Percentiles rank a stretch among this genome's conserved stretches.
Evolutionary conservation across 2,888 invertebrate species (phyloP).

Genomic region (Drosophila putrida): DNA sequence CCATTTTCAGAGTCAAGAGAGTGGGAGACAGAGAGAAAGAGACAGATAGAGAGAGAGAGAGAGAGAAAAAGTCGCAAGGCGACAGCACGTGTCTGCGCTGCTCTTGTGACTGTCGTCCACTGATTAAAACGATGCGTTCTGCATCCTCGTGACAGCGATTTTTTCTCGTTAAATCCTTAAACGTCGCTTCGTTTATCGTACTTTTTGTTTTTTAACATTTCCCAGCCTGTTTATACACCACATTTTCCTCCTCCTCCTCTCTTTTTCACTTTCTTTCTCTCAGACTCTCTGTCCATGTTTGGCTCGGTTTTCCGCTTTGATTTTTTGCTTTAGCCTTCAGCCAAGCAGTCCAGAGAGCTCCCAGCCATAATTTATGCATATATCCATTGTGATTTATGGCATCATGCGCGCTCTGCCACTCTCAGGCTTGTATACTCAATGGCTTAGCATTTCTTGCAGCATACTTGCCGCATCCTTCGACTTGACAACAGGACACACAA

Average conservation of each 20-base stretch:
- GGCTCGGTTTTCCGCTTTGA: conserved; percentile 41
- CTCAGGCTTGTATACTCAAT: conserved; percentile 55
- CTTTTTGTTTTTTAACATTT: conserved; percentile 60
- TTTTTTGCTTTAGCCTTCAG: conserved; percentile 30
- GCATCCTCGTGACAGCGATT: conserved; percentile 67
- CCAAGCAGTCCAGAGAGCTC: conserved; percentile 20
- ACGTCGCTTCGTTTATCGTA: conserved; percentile 67
- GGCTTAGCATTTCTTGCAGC: conserved; percentile 65
- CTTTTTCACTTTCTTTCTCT: not conserved
- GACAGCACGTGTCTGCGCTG: conserved; percentile 51
- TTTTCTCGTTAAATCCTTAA: conserved; percentile 81
- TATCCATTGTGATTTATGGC: conserved; percentile 79
- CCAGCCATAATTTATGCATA: conserved; percentile 80
- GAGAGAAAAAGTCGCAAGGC: conserved; percentile 19
- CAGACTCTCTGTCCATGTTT: conserved; percentile 2
- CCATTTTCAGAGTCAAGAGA: conserved; percentile 36
- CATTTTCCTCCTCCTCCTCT: not conserved
- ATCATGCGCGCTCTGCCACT: conserved; percentile 34
- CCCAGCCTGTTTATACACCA: conserved; percentile 23
- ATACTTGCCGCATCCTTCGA: conserved; percentile 34
- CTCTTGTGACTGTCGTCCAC: conserved; percentile 48
- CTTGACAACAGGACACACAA: conserved; percentile 66
- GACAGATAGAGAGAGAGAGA: conserved; percentile 23
- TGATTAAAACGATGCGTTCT: conserved; percentile 76
- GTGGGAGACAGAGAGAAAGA: conserved; percentile 11